phyloP scores from a whole-genome alignment of 2,888 invertebrate genomes.

The Octonoba sinensis region DNA sequence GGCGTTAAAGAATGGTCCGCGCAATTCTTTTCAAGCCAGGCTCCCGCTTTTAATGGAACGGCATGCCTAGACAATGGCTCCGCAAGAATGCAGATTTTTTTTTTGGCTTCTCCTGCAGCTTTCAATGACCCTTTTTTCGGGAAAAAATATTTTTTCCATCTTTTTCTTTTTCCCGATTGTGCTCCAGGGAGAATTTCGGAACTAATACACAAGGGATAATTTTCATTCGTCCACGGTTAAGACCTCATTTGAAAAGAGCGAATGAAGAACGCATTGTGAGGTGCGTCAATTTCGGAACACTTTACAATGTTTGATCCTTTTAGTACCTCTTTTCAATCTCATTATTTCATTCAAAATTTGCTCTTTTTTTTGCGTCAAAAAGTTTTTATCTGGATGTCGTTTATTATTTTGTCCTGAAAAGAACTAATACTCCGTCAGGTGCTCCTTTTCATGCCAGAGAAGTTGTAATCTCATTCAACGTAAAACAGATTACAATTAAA shows the following conservation, averaged over 20 bases:
- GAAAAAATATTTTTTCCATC: neutral
- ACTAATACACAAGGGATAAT: conserved; percentile 30
- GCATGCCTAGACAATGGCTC: conserved; percentile 58
- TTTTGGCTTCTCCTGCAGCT: conserved; percentile 11
- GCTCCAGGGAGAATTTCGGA: neutral
- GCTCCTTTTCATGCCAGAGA: too few relatives aligned
- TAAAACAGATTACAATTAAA: too few relatives aligned
- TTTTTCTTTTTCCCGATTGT: neutral
- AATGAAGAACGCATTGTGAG: too few relatives aligned
- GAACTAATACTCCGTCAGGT: too few relatives aligned
- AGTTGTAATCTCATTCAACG: too few relatives aligned
- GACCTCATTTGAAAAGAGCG: neutral
- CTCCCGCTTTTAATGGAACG: conserved; percentile 50
- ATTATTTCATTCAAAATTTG: too few relatives aligned
- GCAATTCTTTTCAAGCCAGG: conserved; percentile 28
- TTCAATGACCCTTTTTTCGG: conserved; percentile 23
- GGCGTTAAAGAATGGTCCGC: conserved; percentile 20
- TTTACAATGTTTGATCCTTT: too few relatives aligned
- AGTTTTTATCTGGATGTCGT: too few relatives aligned
- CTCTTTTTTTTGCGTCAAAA: too few relatives aligned
- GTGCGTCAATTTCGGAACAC: too few relatives aligned
- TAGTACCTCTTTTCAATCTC: too few relatives aligned
- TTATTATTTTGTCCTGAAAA: too few relatives aligned
- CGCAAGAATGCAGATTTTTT: conserved; percentile 48
- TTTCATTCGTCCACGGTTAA: conserved; percentile 16